Conservation (phyloP, 2,888 invertebrate genomes). For the Sinelater perroti region DNA sequence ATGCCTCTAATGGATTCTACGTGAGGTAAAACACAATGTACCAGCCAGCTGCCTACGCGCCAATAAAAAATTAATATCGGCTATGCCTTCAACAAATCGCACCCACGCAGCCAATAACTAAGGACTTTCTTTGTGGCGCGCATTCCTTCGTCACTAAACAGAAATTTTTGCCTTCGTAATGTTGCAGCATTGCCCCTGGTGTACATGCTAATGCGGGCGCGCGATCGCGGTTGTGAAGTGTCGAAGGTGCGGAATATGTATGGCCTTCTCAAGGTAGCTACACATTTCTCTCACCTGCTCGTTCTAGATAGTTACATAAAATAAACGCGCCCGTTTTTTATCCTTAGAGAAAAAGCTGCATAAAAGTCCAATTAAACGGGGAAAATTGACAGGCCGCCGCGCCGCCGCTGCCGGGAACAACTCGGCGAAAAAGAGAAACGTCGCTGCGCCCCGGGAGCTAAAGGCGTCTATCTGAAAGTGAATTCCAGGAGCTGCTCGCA, state of each 20-base stretch:
- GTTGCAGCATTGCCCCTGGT: no score
- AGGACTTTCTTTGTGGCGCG: constrained; percentile 20
- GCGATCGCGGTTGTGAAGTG: constrained; percentile 18
- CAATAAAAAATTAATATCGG: constrained; percentile 23
- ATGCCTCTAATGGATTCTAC: constrained; percentile 18
- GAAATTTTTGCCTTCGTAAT: no score
- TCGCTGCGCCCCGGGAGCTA: neutral
- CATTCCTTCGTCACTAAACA: no score
- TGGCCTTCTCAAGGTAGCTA: constrained; percentile 45
- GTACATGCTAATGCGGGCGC: no score
- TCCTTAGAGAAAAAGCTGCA: constrained; percentile 19
- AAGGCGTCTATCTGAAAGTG: constrained; percentile 19
- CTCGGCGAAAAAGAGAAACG: constrained; percentile 9
- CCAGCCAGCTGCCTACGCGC: constrained; percentile 12
- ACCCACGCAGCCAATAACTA: constrained; percentile 11
- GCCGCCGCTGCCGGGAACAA: constrained; percentile 3
- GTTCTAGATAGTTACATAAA: constrained; percentile 35
- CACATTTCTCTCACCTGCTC: constrained; percentile 41
- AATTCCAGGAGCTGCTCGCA: constrained; percentile 21
- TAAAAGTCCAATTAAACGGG: constrained; percentile 16
- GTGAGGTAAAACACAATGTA: constrained; percentile 23
- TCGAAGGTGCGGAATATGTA: constrained; percentile 30
- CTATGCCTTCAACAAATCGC: constrained; percentile 20
- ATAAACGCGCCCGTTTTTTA: constrained; percentile 30
- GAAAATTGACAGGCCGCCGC: constrained; percentile 13